Percentiles rank a stretch among this genome's conserved stretches.
phyloP scores from a whole-genome alignment of 2,888 invertebrate genomes.

The Drosophila tanythrix region DNA sequence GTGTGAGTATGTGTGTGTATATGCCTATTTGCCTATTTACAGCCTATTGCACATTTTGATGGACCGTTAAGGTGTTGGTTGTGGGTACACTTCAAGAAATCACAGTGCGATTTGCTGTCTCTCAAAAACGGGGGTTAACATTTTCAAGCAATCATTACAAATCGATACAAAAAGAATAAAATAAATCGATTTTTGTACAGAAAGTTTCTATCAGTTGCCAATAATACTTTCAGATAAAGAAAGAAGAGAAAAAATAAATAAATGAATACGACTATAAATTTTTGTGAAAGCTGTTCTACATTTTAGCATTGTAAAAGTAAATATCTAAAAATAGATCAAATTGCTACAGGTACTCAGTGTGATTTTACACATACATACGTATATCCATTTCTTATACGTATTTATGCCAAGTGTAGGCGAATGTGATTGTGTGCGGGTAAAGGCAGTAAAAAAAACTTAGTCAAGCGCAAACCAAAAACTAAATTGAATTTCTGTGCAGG shows the following conservation, averaged over 20 bases:
- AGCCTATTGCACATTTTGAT: conserved; percentile 79
- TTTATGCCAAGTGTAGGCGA: neutral
- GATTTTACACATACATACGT: neutral
- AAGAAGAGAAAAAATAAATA: neutral
- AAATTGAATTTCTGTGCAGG: conserved; percentile 72
- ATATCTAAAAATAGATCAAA: neutral
- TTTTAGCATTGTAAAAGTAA: neutral
- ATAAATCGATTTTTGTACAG: neutral
- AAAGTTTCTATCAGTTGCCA: neutral
- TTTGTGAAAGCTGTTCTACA: neutral
- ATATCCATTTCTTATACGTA: neutral
- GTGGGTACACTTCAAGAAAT: neutral
- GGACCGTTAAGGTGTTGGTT: conserved; percentile 28
- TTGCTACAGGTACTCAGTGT: neutral
- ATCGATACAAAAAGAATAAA: neutral
- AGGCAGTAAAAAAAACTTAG: conserved; percentile 56
- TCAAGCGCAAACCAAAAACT: conserved; percentile 77
- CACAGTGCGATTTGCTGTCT: neutral
- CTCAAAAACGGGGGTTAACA: no score
- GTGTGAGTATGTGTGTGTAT: conserved; percentile 30
- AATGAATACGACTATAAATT: neutral
- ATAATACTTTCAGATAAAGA: neutral
- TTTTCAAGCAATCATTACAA: no score
- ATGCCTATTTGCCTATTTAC: conserved; percentile 77
- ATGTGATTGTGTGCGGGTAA: conserved; percentile 5